A percentile compares a stretch with the other conserved stretches of the same genome.
These are phyloP conservation scores for Ciconia stormi DNA, from an alignment of 2,113 vertebrate genomes.

Conservation along the genomic window DNA sequence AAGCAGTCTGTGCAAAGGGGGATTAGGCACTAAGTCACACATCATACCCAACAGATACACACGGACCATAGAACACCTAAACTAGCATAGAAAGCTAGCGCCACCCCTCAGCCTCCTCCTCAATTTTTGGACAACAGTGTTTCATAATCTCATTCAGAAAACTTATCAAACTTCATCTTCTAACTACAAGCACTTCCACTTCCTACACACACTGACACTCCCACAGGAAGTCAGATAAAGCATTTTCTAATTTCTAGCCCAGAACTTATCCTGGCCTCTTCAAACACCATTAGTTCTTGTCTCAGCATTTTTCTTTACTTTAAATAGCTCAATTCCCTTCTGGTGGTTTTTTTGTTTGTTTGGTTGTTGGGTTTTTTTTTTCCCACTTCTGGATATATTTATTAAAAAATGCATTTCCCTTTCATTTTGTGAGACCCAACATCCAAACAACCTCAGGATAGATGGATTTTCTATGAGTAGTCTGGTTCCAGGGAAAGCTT, in stretches of 20 bases:
- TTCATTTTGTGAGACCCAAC: not conserved
- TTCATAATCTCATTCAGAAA: not conserved
- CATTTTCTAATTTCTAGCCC: not conserved
- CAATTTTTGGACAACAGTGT: not conserved
- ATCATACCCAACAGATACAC: not conserved
- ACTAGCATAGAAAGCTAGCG: not conserved
- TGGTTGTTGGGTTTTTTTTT: not conserved
- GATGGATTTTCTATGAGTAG: not conserved
- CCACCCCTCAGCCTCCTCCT: too few species aligned
- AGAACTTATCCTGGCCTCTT: not conserved
- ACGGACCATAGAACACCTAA: not conserved
- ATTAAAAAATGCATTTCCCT: not conserved
- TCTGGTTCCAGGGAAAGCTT: not conserved
- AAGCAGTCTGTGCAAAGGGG: not conserved
- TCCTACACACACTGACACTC: not conserved
- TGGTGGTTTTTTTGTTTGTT: not conserved
- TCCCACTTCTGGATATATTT: not conserved
- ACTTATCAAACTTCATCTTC: not conserved
- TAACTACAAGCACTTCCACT: not conserved
- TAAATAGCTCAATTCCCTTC: not conserved
- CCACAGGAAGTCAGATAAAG: not conserved
- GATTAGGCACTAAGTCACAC: not conserved
- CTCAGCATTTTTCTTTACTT: not conserved
- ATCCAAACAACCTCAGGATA: not conserved
- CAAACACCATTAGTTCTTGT: not conserved